Percentiles rank a stretch among this genome's conserved stretches.
These are phyloP conservation scores for Struthio camelus DNA, from an alignment of 2,113 vertebrate genomes.

Conservation along the genomic window DNA sequence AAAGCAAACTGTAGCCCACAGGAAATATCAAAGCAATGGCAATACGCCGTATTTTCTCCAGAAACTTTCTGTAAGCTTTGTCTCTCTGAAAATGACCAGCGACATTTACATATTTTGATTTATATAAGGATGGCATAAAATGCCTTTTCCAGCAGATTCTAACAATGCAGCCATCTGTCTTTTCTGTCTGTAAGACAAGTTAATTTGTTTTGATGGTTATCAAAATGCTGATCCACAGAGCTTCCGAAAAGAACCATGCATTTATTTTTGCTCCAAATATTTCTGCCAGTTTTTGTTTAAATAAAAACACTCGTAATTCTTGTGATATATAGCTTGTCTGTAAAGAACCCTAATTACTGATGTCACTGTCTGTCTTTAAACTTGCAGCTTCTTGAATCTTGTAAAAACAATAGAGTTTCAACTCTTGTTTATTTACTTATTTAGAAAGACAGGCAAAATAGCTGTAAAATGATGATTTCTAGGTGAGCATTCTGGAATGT, in stretches of 20 bases:
- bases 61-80: constrained; percentile 17
- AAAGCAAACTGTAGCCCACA: constrained; percentile 15
- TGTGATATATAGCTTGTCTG: neutral
- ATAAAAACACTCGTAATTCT: neutral
- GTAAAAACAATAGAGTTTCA: neutral
- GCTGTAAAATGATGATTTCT: neutral
- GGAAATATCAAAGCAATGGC: constrained; percentile 8
- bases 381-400: neutral
- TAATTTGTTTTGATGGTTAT: constrained; percentile 30
- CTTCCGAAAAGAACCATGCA: neutral
- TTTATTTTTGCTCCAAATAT: constrained; percentile 31
- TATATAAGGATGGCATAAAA: neutral
- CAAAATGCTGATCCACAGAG: constrained; percentile 47
- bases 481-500: neutral
- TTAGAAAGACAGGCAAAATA: neutral
- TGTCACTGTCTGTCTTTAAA: neutral
- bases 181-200: neutral
- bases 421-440: neutral
- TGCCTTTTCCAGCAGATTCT: constrained; percentile 7
- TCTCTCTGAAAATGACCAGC: constrained; percentile 10
- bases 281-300: neutral
- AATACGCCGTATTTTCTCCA: neutral
- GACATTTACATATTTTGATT: neutral
- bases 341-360: neutral
- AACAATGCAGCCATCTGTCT: constrained; percentile 44